These are phyloP conservation scores for Microcebus ravelobensis DNA, from an alignment of 2,113 vertebrate species.

Conservation along the genomic window DNA sequence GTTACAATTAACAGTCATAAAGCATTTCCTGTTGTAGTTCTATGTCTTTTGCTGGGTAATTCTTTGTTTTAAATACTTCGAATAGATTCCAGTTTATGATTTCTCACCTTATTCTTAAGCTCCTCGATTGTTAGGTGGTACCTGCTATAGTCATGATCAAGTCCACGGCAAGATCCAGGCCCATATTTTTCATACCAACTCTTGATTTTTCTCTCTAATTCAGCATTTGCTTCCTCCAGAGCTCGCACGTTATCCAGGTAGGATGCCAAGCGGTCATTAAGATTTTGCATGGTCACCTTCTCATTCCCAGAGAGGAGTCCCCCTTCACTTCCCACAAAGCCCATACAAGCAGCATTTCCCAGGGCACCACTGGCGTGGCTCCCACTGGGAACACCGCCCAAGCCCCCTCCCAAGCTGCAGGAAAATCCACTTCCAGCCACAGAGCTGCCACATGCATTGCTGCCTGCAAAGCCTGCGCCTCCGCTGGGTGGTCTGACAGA, in stretches of 20 bases:
- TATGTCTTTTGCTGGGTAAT: neutral
- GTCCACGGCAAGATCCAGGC: conserved; percentile 70
- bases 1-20: neutral
- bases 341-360: conserved; percentile 45
- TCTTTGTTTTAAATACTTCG: neutral
- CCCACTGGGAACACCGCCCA: conserved; percentile 30
- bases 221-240: conserved; percentile 88
- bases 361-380: conserved; percentile 36
- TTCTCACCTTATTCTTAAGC: conserved; percentile 80
- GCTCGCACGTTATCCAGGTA: conserved; percentile 88
- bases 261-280: conserved; percentile 90
- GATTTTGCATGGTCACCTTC: conserved; percentile 89
- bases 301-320: conserved; percentile 82
- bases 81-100: neutral
- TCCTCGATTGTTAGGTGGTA: conserved; percentile 77
- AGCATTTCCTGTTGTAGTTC: neutral
- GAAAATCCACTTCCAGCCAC: conserved; percentile 38
- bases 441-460: neutral
- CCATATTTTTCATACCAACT: conserved; percentile 79
- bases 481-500: conserved; percentile 46
- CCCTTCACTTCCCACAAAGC: conserved; percentile 61
- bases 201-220: conserved; percentile 85
- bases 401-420: conserved; percentile 28
- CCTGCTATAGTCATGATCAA: conserved; percentile 78
- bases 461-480: neutral